Percentiles rank a stretch among this genome's conserved stretches.
phyloP scores from a whole-genome alignment of 2,113 vertebrate species.

The Brachyhypopomus gauderio region DNA sequence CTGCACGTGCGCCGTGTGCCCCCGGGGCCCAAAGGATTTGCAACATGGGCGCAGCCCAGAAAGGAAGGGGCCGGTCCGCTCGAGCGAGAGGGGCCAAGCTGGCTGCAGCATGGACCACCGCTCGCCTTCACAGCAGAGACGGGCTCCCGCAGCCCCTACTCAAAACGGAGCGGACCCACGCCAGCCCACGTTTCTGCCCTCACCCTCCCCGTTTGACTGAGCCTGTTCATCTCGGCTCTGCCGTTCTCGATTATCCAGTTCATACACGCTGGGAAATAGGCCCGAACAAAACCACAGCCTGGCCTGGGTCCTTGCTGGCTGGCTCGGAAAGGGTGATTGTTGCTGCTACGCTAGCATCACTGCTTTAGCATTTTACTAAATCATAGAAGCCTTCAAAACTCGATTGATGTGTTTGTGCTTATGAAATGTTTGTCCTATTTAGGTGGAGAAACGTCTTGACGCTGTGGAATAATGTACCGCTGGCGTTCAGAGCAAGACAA shows the following conservation, averaged over 20 bases:
- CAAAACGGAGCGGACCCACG: background rate
- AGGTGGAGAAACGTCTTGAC: background rate
- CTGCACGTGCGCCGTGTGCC: too few species aligned
- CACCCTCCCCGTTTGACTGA: background rate
- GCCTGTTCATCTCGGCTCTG: background rate
- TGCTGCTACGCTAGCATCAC: background rate
- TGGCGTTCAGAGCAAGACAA: background rate
- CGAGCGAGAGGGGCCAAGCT: background rate
- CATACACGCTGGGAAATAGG: background rate
- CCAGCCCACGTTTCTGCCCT: background rate
- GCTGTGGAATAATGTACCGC: background rate
- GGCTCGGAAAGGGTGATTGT: background rate
- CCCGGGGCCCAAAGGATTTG: too few species aligned
- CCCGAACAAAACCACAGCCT: background rate
- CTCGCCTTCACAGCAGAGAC: background rate
- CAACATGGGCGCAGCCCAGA: too few species aligned
- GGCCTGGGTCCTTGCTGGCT: background rate
- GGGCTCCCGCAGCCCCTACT: background rate
- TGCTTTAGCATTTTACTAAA: background rate
- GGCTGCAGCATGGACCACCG: too few species aligned
- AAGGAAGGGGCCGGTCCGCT: conserved; percentile 1
- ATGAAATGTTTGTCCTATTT: background rate
- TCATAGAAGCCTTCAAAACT: background rate
- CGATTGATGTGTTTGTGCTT: background rate
- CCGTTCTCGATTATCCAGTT: background rate